Conservation (phyloP, 2,888 invertebrate genomes). For the Chloromyia formosa region DNA sequence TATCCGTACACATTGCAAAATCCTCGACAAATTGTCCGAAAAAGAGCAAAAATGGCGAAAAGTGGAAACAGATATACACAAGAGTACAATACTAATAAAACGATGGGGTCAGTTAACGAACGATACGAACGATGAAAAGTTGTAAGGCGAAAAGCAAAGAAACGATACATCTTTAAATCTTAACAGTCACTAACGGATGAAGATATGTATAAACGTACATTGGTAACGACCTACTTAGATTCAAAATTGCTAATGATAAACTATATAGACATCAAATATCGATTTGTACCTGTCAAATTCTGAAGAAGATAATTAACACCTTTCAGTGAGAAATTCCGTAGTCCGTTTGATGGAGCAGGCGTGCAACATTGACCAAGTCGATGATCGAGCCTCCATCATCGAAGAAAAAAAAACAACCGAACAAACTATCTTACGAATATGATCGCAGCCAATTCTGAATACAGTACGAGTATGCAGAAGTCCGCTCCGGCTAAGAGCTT, state of each 20-base stretch:
- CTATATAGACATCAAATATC: slow-evolving; percentile 43
- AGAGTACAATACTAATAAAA: slow-evolving; percentile 9
- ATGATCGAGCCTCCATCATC: slow-evolving; percentile 10
- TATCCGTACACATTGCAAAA: slow-evolving; percentile 11
- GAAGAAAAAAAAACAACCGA: too few relatives aligned
- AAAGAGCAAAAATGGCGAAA: not conserved
- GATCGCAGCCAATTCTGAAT: not conserved
- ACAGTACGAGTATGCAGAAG: not conserved
- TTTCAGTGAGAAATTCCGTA: slow-evolving; percentile 38
- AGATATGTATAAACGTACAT: not conserved
- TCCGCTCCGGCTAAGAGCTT: not conserved
- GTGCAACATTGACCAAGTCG: slow-evolving; percentile 19
- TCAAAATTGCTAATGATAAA: slow-evolving; percentile 42
- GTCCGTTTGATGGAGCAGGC: slow-evolving; percentile 3
- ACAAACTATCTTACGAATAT: too few relatives aligned
- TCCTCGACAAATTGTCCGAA: slow-evolving; percentile 14
- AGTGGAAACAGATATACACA: not conserved
- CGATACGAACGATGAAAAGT: slow-evolving; percentile 13
- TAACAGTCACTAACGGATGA: slow-evolving; percentile 29
- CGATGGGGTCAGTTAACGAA: slow-evolving; percentile 17
- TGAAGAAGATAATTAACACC: slow-evolving; percentile 43
- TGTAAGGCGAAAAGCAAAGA: not conserved
- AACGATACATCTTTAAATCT: slow-evolving; percentile 26
- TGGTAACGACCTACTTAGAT: slow-evolving; percentile 39
- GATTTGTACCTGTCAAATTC: slow-evolving; percentile 43